phyloP scores from a whole-genome alignment of 2,113 vertebrate species.

The human (Homo sapiens) region DNA sequence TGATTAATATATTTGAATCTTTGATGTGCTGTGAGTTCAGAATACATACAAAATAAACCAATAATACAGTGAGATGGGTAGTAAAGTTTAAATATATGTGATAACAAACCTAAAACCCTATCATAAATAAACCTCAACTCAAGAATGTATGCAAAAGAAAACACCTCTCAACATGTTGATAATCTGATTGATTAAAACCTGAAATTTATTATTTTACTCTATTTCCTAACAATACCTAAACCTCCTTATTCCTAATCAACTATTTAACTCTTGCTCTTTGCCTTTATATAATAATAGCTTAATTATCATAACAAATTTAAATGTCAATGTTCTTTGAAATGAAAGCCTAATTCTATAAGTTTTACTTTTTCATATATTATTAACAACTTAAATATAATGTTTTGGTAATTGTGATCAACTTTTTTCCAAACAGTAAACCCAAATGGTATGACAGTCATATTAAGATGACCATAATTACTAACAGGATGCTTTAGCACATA shows the following conservation, averaged over 20 bases:
- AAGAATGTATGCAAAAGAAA: slow-evolving; percentile 58
- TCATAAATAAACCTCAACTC: slow-evolving; percentile 68
- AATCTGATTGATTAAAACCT: slow-evolving; percentile 72
- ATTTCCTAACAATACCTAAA: slow-evolving; percentile 55
- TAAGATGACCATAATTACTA: not conserved
- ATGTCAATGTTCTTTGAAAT: not conserved
- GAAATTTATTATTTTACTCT: slow-evolving; percentile 69
- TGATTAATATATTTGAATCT: slow-evolving; percentile 25
- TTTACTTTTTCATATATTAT: not conserved
- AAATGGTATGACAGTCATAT: slow-evolving; percentile 2
- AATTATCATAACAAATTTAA: not conserved
- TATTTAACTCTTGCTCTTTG: not conserved
- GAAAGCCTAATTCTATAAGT: not conserved
- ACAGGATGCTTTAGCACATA: not conserved
- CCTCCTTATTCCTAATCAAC: not conserved
- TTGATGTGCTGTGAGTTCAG: not conserved
- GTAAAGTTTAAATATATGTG: slow-evolving; percentile 54
- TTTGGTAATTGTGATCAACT: not conserved
- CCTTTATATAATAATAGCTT: not conserved
- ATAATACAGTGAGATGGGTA: slow-evolving; percentile 45
- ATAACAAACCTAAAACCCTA: slow-evolving; percentile 71
- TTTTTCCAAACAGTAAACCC: not conserved
- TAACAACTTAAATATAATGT: slow-evolving; percentile 36
- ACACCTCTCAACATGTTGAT: slow-evolving; percentile 68
- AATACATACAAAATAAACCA: not conserved